Conservation (phyloP, 2,888 invertebrate genomes). For the Electrophaes corylata region DNA sequence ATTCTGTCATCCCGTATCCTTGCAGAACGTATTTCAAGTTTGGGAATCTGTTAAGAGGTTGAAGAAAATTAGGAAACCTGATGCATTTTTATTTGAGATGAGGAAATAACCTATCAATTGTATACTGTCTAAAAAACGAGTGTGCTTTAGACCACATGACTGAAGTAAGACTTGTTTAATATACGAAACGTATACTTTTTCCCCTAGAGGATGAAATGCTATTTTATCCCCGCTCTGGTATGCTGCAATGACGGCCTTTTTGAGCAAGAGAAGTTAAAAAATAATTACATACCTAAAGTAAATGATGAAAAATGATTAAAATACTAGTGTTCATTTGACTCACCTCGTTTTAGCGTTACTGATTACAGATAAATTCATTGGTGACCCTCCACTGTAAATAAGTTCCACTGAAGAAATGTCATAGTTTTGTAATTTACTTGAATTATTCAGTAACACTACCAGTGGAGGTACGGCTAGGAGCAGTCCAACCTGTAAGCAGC, state of each 20-base stretch:
- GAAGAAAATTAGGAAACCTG: background rate
- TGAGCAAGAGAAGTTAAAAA: no score
- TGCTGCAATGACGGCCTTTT: no score
- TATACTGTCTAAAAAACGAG: no score
- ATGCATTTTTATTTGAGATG: no score
- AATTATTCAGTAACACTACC: conserved; percentile 58
- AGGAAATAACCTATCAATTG: no score
- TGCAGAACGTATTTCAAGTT: conserved; percentile 55
- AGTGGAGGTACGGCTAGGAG: conserved; percentile 59
- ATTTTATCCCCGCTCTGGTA: no score
- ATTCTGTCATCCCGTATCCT: conserved; percentile 72
- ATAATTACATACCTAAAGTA: no score
- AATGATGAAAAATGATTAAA: background rate
- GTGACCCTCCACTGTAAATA: conserved; percentile 62
- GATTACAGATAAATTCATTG: conserved; percentile 53
- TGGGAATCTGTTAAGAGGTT: conserved; percentile 50
- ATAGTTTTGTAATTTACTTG: conserved; percentile 52
- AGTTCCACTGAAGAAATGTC: conserved; percentile 59
- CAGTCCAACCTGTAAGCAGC: conserved; percentile 53
- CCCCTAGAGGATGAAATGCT: no score
- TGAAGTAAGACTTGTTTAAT: no score
- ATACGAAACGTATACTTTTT: no score
- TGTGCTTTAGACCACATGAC: no score
- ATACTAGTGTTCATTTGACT: background rate
- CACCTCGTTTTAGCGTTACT: conserved; percentile 53